A percentile compares a stretch with the other conserved stretches of the same genome.
Evolutionary conservation across 2,888 invertebrate species (phyloP).

Genomic region (Caenorhabditis sp.): DNA sequence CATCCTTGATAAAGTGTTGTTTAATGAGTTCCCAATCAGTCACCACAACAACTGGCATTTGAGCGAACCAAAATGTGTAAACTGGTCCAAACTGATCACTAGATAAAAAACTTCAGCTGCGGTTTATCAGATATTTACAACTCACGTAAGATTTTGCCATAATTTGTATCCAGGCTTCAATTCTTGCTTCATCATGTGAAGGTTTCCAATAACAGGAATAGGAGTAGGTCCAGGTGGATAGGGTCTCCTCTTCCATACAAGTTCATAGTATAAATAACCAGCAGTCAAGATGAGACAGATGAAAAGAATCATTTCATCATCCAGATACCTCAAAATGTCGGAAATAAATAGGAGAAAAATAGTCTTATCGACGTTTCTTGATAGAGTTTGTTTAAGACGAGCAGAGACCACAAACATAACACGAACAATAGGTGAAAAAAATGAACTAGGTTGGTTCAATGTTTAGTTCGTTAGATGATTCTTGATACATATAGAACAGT

Average conservation of each 20-base stretch:
- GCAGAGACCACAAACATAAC: too few relatives aligned
- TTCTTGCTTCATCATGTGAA: slow-evolving; percentile 19
- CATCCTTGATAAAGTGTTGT: slow-evolving; percentile 24
- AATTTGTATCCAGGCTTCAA: slow-evolving; percentile 35
- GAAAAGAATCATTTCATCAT: too few relatives aligned
- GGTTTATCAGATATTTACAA: not conserved
- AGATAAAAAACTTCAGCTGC: not conserved
- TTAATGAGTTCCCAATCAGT: slow-evolving; percentile 34
- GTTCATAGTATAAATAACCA: slow-evolving; percentile 12
- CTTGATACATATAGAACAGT: too few relatives aligned
- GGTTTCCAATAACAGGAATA: slow-evolving; percentile 33
- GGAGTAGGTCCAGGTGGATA: slow-evolving; percentile 41
- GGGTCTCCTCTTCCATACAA: slow-evolving; percentile 34
- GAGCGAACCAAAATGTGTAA: slow-evolving; percentile 39
- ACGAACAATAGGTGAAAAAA: too few relatives aligned
- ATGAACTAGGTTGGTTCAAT: too few relatives aligned
- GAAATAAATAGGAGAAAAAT: too few relatives aligned
- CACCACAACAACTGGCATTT: slow-evolving; percentile 29
- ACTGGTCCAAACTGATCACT: slow-evolving; percentile 37
- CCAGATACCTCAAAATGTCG: too few relatives aligned
- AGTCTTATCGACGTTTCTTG: too few relatives aligned
- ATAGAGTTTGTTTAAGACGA: too few relatives aligned
- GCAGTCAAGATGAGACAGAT: too few relatives aligned
- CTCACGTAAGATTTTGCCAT: slow-evolving; percentile 22
- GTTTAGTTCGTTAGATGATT: too few relatives aligned